Percentiles rank a stretch among this genome's conserved stretches.
Conservation (phyloP, 1,140 invertebrate species). For the Tenebrio molitor region DNA sequence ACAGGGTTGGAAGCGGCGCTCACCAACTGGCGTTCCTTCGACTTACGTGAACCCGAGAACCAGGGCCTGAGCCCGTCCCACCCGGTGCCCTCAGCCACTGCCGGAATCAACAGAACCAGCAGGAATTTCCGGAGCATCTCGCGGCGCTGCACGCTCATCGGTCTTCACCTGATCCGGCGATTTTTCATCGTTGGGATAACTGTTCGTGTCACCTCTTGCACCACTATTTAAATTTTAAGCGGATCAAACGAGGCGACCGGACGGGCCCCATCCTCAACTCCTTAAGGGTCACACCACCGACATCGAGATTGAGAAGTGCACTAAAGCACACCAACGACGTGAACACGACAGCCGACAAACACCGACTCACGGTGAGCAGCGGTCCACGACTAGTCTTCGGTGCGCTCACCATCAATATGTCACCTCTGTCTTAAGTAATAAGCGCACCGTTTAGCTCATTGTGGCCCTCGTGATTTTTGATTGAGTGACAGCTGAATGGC, state of each 20-base stretch:
- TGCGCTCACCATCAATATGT: constrained; percentile 43
- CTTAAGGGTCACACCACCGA: too few relatives aligned
- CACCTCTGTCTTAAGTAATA: constrained; percentile 42
- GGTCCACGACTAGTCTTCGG: constrained; percentile 39
- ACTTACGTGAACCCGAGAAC: constrained; percentile 67
- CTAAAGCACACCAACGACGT: constrained; percentile 44
- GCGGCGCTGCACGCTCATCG: too few relatives aligned
- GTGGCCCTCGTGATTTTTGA: constrained; percentile 13
- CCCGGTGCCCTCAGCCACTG: constrained; percentile 48
- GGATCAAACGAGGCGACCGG: constrained; percentile 20
- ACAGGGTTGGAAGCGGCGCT: not conserved
- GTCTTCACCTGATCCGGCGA: constrained; percentile 16
- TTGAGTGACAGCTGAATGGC: constrained; percentile 24
- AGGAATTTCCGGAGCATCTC: constrained; percentile 29
- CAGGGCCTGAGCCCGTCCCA: constrained; percentile 68
- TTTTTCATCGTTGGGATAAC: constrained; percentile 31
- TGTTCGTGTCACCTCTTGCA: constrained; percentile 35
- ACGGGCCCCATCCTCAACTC: too few relatives aligned
- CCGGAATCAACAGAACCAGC: constrained; percentile 15
- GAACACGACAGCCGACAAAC: constrained; percentile 57
- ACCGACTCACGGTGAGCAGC: constrained; percentile 55
- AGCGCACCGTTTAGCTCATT: constrained; percentile 33
- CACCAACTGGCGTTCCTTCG: not conserved
- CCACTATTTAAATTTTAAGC: constrained; percentile 31
- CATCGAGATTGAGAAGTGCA: constrained; percentile 35